These are phyloP conservation scores for Odobenus rosmarus DNA, from an alignment of 2,113 vertebrate genomes.

Conservation along the genomic window DNA sequence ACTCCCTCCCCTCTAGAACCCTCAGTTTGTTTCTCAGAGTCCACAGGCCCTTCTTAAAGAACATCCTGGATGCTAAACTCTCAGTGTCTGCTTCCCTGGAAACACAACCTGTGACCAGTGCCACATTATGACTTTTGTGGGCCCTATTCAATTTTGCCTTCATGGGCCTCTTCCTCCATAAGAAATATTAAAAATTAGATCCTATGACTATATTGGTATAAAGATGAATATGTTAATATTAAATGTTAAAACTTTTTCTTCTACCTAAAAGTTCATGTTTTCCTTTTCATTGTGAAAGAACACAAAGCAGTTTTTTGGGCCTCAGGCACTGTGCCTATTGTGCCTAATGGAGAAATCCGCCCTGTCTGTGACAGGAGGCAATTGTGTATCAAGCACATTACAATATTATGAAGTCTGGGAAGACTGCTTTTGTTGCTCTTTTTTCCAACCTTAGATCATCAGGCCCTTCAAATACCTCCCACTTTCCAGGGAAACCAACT, in stretches of 20 bases:
- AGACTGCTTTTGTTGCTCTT: background rate
- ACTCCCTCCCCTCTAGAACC: too few relatives aligned
- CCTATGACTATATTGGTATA: background rate
- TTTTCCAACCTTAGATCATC: background rate
- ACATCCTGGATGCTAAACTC: background rate
- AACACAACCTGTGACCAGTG: background rate
- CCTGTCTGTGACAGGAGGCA: background rate
- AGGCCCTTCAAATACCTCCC: background rate
- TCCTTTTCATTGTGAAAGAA: conserved; percentile 18
- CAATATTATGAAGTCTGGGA: background rate
- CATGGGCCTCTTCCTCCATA: background rate
- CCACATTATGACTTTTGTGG: background rate
- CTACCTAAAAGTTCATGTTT: background rate
- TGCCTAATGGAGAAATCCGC: background rate
- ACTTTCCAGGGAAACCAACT: background rate
- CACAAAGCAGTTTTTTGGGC: background rate
- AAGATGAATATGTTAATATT: conserved; percentile 12
- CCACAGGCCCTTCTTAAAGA: background rate
- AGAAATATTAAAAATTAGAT: background rate
- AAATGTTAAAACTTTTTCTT: conserved; percentile 6
- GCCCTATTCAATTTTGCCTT: background rate
- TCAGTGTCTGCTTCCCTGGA: background rate
- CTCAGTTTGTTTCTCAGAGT: too few relatives aligned
- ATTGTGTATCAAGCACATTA: background rate
- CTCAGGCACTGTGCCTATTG: background rate